Base-by-base conservation (phyloP, 2,113 vertebrate species). In the Nanger granti region DNA sequence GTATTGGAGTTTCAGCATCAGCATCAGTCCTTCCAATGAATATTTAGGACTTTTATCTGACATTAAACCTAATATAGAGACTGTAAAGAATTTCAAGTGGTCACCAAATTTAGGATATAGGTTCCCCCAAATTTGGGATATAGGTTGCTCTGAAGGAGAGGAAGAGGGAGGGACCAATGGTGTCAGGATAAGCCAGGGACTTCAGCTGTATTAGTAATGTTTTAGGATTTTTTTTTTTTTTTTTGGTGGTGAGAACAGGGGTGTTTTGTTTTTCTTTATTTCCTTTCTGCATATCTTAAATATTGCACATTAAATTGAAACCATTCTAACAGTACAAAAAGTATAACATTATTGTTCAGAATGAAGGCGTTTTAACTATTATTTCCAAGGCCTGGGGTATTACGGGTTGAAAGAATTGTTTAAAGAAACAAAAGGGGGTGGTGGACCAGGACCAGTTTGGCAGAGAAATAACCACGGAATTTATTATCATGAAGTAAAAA, bases 231-330 rank as follows among this genome's bases (percentile, higher is more conserved):
- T 31, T 64, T 62, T 57, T 12, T 57, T 12, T 28, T 47, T n/a
- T 69, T 17, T 13, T 80, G 41, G 26, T 94, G 55, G 28, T 79
- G 84, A 79, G 55, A 7, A 55, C 31, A 24, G 41, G 28, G 31
- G 44, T 90, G 22, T 76, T 83, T 26, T 54, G 22, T 29, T 80
- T 96, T 91, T 66, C 54, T 79, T 87, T 88, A 49, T 84, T 96
- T 92, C 37, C 31, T 90, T 96, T 92, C 69, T 93, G 26, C n/a
- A 47, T 47, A 62, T 91, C 62, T 91, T 96, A 52, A 98, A 64
- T 89, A 89, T 37, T 93, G 59, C 59, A 28, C 24, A 62, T 55
- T 41, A 66, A 60, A 37, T 88, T 84, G 91, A 95, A 91, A 69
- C 89, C 83, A 57, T 92, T 87, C 59, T 28, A 69, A 52, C 17